Base-by-base conservation (phyloP, 2,888 invertebrate species). In the Oxystoma pomonae region DNA sequence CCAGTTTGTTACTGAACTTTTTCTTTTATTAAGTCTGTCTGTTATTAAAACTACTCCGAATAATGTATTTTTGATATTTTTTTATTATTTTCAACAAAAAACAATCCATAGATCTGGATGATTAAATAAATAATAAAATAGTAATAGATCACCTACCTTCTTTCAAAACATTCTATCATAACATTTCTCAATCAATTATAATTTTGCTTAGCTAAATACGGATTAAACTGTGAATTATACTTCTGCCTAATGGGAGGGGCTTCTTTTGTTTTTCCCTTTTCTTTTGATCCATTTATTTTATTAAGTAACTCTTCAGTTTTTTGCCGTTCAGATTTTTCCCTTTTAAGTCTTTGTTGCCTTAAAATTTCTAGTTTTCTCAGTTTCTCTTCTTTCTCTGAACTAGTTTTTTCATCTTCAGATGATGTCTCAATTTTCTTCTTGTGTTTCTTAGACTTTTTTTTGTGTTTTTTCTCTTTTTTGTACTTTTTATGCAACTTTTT, bases 191-290 rank as follows among this genome's bases (percentile, higher is more conserved):
- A n/a, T n/a, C 35, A 35, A 53, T 53, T 16, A 16, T 67, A 86
- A 82, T 94, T 94, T 81, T 94, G 94, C 73, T 91, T 87, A 16
- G 94, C 94, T 59, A 93, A 77, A 78, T 92, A 88, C 17, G 98
- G 98, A 83, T 97, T 98, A 79, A 96, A 98, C 78, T 98, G 97
- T 1, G 96, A 96, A 81, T 96, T 96, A 77, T 98, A 98, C 80
- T 91, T 92, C 69, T 86, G 67, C 58, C 61, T 67, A 17, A 67
- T 67, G 20, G n/a, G 55, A 3, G 57, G 19, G 21, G 9, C 20
- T 60, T 17, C 84, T 20, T 89, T 79, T 67, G 71, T 73, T 57
- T 77, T 55, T 56, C 22, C 62, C 16, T 49, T 22, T 35, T 64
- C 60, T 19, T 73, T 63, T 64, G 72, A 83, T n/a, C 86, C 87